Percentiles rank a stretch among this genome's conserved stretches.
Evolutionary conservation across 2,888 invertebrate genomes (phyloP).

Genomic region (Drosophila planitibia): DNA sequence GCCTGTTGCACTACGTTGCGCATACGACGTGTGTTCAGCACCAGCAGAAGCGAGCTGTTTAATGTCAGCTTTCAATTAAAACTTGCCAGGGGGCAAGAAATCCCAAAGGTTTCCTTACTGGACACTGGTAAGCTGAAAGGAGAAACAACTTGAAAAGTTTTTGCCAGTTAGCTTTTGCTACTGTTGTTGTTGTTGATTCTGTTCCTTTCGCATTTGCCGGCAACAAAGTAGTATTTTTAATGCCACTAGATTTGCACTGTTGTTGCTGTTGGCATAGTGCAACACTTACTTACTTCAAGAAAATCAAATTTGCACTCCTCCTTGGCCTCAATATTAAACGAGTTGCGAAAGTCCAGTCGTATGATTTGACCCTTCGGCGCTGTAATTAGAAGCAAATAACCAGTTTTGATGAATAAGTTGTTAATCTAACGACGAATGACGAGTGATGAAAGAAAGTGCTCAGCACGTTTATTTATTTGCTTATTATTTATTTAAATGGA

Average conservation of each 20-base stretch:
- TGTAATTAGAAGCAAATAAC: conserved; percentile 80
- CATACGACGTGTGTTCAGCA: conserved; percentile 27
- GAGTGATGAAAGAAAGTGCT: background rate
- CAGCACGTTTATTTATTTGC: background rate
- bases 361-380: conserved; percentile 89
- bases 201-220: conserved; percentile 1
- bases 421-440: background rate
- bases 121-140: conserved; percentile 28
- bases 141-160: conserved; percentile 62
- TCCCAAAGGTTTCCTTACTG: conserved; percentile 22
- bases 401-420: conserved; percentile 1
- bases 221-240: conserved; percentile 39
- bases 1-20: conserved; percentile 17
- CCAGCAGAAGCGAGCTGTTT: conserved; percentile 12
- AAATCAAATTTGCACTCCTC: conserved; percentile 92
- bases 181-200: conserved; percentile 2
- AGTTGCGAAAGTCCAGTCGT: conserved; percentile 92
- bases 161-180: conserved; percentile 26
- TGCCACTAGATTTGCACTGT: conserved; percentile 15
- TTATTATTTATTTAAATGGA: conserved; percentile 5
- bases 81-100: conserved; percentile 41
- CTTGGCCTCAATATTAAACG: conserved; percentile 90
- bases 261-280: conserved; percentile 26
- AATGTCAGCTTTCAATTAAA: conserved; percentile 73
- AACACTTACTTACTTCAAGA: conserved; percentile 87